Conservation (phyloP, 2,888 invertebrate genomes). For the Sycophila texana region DNA sequence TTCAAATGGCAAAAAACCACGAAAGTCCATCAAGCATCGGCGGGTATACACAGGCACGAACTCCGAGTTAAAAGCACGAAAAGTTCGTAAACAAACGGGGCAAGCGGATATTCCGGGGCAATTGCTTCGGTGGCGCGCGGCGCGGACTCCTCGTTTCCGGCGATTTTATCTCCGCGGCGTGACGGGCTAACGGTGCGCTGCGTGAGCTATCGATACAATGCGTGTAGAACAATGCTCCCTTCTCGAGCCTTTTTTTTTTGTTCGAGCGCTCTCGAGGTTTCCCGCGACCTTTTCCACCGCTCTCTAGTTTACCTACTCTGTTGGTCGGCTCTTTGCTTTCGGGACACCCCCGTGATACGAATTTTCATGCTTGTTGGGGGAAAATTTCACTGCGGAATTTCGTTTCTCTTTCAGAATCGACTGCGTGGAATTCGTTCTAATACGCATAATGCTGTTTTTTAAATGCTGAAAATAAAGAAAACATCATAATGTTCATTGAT, state of each 20-base stretch:
- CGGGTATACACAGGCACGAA: no score
- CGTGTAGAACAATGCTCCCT: neutral
- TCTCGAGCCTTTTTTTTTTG: conserved; percentile 2
- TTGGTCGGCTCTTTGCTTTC: neutral
- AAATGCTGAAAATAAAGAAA: no score
- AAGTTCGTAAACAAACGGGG: no score
- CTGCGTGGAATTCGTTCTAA: no score
- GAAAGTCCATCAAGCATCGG: no score
- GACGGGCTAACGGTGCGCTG: conserved; percentile 70
- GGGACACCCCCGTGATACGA: neutral
- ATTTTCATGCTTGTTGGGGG: neutral
- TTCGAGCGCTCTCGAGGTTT: neutral
- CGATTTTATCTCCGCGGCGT: conserved; percentile 67
- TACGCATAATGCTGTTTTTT: no score
- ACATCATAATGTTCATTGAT: no score
- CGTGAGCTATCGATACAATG: conserved; percentile 47
- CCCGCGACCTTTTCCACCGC: neutral
- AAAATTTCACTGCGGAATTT: no score
- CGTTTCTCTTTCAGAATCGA: no score
- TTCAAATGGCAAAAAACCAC: no score
- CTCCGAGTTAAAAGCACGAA: no score
- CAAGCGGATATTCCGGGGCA: neutral
- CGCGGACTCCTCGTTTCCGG: conserved; percentile 58
- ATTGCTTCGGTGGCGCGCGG: conserved; percentile 4
- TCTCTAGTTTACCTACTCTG: neutral